phyloP scores from a whole-genome alignment of 2,888 invertebrate genomes.

The Amphimallon solstitiale region DNA sequence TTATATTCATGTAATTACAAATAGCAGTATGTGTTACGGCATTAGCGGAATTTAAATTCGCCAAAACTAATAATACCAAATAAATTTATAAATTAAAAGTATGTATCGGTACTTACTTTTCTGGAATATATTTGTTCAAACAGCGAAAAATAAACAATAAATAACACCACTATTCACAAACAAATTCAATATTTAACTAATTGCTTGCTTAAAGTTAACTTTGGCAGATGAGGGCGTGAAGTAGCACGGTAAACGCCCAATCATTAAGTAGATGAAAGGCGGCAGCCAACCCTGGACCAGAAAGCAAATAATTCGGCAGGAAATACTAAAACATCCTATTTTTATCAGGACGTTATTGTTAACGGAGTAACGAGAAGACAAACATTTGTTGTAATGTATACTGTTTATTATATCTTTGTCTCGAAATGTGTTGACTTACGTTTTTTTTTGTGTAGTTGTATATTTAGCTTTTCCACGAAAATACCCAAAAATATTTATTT shows the following conservation, averaged over 20 bases:
- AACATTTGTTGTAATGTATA: constrained; percentile 30
- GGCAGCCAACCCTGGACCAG: constrained; percentile 35
- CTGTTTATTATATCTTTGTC: constrained; percentile 19
- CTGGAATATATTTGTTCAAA: neutral
- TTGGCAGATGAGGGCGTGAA: constrained; percentile 28
- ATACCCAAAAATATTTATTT: no score
- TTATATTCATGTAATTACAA: no score
- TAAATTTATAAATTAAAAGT: neutral
- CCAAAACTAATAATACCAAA: neutral
- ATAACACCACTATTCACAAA: constrained; percentile 21
- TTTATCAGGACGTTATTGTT: constrained; percentile 30
- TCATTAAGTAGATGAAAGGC: constrained; percentile 33
- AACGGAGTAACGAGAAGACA: constrained; percentile 13
- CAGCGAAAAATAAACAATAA: neutral
- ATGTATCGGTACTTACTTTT: neutral
- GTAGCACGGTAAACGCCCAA: constrained; percentile 31
- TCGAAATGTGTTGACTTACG: constrained; percentile 1
- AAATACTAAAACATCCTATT: constrained; percentile 29
- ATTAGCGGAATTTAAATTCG: no score
- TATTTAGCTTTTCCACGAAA: no score
- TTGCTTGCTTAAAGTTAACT: constrained; percentile 18
- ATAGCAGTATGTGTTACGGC: no score
- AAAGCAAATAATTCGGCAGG: constrained; percentile 30
- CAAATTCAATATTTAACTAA: constrained; percentile 29
- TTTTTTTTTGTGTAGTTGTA: neutral